A percentile compares a stretch with the other conserved stretches of the same genome.
Evolutionary conservation across 2,888 invertebrate species (phyloP).

Genomic region (Cacoxenus indagator): DNA sequence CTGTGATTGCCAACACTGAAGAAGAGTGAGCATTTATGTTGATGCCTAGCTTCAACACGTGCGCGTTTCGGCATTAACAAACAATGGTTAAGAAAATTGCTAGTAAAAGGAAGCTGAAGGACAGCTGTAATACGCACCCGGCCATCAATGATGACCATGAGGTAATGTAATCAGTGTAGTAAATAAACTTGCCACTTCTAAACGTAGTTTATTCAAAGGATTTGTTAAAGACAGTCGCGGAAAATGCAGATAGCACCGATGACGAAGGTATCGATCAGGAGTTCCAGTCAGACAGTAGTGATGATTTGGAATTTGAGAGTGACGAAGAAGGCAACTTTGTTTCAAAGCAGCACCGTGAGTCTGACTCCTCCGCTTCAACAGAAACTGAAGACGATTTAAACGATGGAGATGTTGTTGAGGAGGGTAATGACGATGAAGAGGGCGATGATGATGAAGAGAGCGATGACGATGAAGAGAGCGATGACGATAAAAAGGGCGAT

Average conservation of each 20-base stretch:
- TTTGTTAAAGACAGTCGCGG: conserved; percentile 59
- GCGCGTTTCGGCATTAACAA: conserved; percentile 32
- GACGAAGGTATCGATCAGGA: conserved; percentile 66
- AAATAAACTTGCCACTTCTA: conserved; percentile 11
- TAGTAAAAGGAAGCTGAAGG: conserved; percentile 42
- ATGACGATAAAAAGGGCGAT: conserved; percentile 36
- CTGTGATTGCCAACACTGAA: background rate
- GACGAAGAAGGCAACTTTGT: conserved; percentile 73
- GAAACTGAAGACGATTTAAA: conserved; percentile 42
- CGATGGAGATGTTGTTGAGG: conserved; percentile 52
- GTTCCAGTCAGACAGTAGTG: conserved; percentile 65
- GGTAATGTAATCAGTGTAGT: conserved; percentile 33
- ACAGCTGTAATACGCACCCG: conserved; percentile 32
- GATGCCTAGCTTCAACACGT: conserved; percentile 46
- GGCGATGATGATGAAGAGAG: conserved; percentile 37
- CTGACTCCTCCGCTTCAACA: conserved; percentile 51
- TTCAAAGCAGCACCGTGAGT: conserved; percentile 58
- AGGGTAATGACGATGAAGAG: no score
- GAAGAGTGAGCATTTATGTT: background rate
- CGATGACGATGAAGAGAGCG: conserved; percentile 34
- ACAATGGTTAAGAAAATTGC: conserved; percentile 49
- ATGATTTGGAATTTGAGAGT: conserved; percentile 72
- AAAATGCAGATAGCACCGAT: conserved; percentile 72
- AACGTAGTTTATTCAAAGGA: no score
- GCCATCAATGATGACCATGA: conserved; percentile 50